Evolutionary conservation across 2,113 vertebrate species (phyloP).

Genomic region (Coturnix japonica): DNA sequence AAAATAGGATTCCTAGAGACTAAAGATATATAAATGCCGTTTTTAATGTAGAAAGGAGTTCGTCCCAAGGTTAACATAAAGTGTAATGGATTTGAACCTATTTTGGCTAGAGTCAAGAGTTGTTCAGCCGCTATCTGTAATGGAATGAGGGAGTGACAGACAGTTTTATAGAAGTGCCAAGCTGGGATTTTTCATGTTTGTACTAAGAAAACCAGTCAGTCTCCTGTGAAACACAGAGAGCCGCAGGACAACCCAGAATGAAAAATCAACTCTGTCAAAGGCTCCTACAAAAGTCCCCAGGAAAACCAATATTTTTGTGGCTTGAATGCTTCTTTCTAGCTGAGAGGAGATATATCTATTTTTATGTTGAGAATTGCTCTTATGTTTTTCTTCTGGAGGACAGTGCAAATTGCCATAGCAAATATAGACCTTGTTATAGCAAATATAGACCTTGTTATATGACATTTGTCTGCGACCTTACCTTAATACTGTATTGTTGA

Average conservation of each 20-base stretch:
- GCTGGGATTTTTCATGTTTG: neutral
- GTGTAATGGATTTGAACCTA: neutral
- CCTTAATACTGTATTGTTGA: neutral
- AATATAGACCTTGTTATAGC: neutral
- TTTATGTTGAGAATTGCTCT: neutral
- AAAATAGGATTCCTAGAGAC: conserved; percentile 5
- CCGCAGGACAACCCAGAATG: neutral
- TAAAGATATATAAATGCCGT: neutral
- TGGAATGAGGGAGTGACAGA: neutral
- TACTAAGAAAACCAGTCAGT: neutral
- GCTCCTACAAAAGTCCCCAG: neutral
- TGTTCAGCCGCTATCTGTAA: neutral
- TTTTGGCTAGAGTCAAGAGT: neutral
- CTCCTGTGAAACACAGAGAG: neutral
- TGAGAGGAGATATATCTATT: neutral
- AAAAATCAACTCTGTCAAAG: neutral
- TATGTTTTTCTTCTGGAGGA: neutral
- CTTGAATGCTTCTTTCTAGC: neutral
- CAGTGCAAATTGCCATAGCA: neutral
- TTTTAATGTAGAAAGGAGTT: neutral
- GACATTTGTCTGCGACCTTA: neutral
- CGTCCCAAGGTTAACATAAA: neutral
- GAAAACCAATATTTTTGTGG: neutral
- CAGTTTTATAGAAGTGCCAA: neutral
- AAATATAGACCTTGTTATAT: neutral